Conservation (phyloP, 2,888 invertebrate genomes). For the Adelognathus sp. region DNA sequence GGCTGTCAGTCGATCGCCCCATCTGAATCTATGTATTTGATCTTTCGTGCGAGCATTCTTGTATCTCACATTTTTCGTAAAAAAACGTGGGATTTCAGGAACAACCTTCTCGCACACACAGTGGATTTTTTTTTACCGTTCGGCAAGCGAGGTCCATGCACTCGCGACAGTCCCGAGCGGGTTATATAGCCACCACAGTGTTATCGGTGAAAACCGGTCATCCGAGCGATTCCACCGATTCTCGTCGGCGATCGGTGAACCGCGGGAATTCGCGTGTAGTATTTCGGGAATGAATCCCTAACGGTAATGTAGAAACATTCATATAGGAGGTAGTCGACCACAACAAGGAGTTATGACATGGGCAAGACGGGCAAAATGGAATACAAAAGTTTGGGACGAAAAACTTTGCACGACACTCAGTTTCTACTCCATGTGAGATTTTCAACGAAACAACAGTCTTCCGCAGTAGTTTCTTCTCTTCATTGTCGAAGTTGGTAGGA, state of each 20-base stretch:
- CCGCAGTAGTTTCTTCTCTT: no score
- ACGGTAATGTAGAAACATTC: slow-evolving; percentile 17
- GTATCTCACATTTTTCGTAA: not conserved
- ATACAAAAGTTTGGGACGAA: no score
- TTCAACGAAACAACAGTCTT: no score
- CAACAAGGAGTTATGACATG: no score
- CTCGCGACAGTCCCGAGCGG: not conserved
- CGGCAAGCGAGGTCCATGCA: slow-evolving; percentile 30
- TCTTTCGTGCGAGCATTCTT: slow-evolving; percentile 1
- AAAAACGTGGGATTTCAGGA: not conserved
- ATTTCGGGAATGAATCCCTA: slow-evolving; percentile 33
- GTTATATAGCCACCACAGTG: not conserved
- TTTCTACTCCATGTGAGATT: no score
- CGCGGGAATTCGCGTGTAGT: slow-evolving; percentile 6
- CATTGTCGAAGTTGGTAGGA: no score
- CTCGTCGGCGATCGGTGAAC: slow-evolving; percentile 11
- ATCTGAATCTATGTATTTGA: not conserved
- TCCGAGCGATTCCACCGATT: slow-evolving; percentile 29
- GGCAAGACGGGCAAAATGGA: no score
- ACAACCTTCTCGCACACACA: not conserved
- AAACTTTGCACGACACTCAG: no score
- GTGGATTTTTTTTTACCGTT: slow-evolving; percentile 46
- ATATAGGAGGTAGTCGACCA: no score
- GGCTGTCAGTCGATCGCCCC: not conserved
- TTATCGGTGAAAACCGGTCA: slow-evolving; percentile 49